phyloP scores from a whole-genome alignment of 1,140 invertebrate genomes.

The Drosophila azteca region DNA sequence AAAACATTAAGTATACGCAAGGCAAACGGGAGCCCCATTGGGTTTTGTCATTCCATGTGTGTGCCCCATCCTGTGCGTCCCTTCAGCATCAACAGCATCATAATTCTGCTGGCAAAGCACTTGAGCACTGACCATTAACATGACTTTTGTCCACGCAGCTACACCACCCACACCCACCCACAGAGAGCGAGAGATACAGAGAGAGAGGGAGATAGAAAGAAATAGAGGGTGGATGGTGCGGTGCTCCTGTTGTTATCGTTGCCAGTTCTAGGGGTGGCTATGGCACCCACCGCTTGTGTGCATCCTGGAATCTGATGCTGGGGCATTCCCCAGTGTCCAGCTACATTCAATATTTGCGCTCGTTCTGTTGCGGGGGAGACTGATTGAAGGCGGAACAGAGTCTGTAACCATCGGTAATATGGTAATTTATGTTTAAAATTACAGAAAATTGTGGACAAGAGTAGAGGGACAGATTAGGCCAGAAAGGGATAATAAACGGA shows the following conservation, averaged over 20 bases:
- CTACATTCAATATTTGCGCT: constrained; percentile 29
- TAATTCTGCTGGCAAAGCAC: constrained; percentile 71
- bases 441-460: constrained; percentile 34
- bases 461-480: neutral
- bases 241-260: constrained; percentile 3
- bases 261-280: neutral
- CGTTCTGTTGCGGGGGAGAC: neutral
- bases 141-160: constrained; percentile 71
- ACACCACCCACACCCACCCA: neutral
- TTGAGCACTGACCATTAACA: constrained; percentile 76
- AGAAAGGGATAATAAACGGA: no score
- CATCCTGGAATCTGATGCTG: no score
- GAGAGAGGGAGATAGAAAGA: neutral
- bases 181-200: neutral
- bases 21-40: constrained; percentile 16
- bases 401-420: constrained; percentile 12
- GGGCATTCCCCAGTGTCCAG: constrained; percentile 3
- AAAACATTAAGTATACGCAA: constrained; percentile 51
- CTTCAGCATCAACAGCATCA: constrained; percentile 33
- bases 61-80: constrained; percentile 1
- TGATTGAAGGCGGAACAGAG: constrained; percentile 8
- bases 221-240: neutral
- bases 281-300: no score
- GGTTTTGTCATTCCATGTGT: constrained; percentile 1
- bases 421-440: constrained; percentile 55